Conservation (phyloP, 2,113 vertebrate species). For the Solea senegalensis region DNA sequence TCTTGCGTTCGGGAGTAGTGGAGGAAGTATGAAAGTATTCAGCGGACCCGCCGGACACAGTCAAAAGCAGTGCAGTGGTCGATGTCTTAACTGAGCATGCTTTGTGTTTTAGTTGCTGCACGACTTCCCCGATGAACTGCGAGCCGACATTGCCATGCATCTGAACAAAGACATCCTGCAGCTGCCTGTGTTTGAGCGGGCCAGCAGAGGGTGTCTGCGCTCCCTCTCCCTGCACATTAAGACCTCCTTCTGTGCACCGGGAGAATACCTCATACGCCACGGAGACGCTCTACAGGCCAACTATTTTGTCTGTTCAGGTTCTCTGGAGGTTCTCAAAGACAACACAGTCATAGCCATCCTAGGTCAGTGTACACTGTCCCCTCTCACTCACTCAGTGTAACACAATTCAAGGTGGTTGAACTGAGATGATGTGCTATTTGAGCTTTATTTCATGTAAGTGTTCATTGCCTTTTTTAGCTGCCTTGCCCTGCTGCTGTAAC, state of each 20-base stretch:
- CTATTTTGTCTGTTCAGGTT: slow-evolving; percentile 95
- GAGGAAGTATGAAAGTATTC: not conserved
- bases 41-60: not conserved
- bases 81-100: not conserved
- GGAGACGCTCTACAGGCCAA: slow-evolving; percentile 93
- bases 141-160: slow-evolving; percentile 94
- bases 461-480: not conserved
- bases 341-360: slow-evolving; percentile 92
- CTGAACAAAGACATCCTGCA: slow-evolving; percentile 97
- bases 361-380: slow-evolving; percentile 80
- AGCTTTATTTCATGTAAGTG: too few relatives aligned
- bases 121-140: slow-evolving; percentile 95
- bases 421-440: too few relatives aligned
- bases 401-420: not conserved
- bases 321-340: slow-evolving; percentile 93
- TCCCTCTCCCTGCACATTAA: slow-evolving; percentile 96
- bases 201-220: slow-evolving; percentile 93
- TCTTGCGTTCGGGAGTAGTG: not conserved
- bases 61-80: not conserved
- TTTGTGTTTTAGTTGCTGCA: slow-evolving; percentile 86
- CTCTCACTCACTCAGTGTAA: not conserved
- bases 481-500: not conserved
- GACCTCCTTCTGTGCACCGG: slow-evolving; percentile 93
- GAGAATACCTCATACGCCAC: slow-evolving; percentile 93
- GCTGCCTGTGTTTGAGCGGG: slow-evolving; percentile 90